Evolutionary conservation across 2,113 vertebrate genomes (phyloP), one percentile per base, ranked within the genome.

Genomic region (Panurus biarmicus): DNA sequence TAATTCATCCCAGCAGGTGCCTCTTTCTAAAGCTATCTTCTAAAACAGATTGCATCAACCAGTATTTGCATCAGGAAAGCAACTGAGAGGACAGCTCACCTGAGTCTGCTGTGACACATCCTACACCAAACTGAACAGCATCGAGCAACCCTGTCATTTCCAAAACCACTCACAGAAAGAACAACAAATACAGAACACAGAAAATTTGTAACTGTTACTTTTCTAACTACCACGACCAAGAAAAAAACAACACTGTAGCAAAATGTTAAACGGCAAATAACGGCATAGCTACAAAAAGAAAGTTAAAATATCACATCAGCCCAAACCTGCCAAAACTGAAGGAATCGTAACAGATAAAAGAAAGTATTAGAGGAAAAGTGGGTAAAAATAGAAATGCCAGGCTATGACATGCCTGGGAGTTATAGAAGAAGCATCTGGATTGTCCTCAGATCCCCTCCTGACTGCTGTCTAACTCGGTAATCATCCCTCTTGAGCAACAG

Each of bases 311-410:
- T 5, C 61, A 16, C 20, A 67, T 67, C 48, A 66, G 33, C 38
- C 54, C 25, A 45, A 87, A 69, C 31, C 45, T 26, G 44, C 38
- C 73, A 75, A 71, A 84, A 89, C 28, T 5, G 36, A 86, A 72
- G 40, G 54, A 72, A 66, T 90, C 50, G 2, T 2, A 87, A 61
- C 26, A 64, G 66, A 83, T 38, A 54, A 87, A 82, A 78, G 26
- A 85, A 48, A 64, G 31, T 36, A 58, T 73, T 48, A 38, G 42
- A 79, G 71, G 50, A 73, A 67, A 75, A 96, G 58, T 9, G 77
- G 45, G 44, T 91, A 96, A 96, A 95, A 96, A 96, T 89, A 97
- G 95, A 94, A 92, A 47, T 72, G 65, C 83, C 82, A 72, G 76
- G 64, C 74, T 87, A 48, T 56, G 78, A 93, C 80, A 87, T 92